Conservation (phyloP, 2,888 invertebrate genomes). For the Muschampia staudingeri region DNA sequence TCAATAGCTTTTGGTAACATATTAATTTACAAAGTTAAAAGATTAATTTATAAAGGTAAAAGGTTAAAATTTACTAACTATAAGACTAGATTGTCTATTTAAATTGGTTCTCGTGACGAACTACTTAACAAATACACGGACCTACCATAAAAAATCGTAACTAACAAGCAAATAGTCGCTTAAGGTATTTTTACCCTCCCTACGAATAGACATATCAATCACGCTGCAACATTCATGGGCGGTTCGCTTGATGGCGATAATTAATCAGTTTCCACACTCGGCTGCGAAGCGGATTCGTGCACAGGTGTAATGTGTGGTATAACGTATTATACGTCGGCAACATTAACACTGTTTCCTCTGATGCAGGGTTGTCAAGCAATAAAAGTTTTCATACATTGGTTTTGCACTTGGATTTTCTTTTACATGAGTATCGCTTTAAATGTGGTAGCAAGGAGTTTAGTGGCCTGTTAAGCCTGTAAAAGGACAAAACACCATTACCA, state of each 20-base stretch:
- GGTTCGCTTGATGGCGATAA: slow-evolving; percentile 47
- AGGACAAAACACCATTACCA: too few relatives aligned
- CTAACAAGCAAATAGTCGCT: not conserved
- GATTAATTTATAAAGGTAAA: not conserved
- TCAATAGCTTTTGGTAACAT: too few relatives aligned
- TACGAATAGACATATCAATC: slow-evolving; percentile 46
- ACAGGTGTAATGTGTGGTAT: slow-evolving; percentile 77
- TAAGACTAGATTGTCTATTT: not conserved
- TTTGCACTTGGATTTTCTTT: too few relatives aligned
- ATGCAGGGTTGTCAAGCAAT: slow-evolving; percentile 59
- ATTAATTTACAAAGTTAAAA: too few relatives aligned
- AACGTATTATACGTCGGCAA: slow-evolving; percentile 78
- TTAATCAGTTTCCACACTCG: slow-evolving; percentile 53
- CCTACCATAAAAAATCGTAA: not conserved
- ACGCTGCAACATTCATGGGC: slow-evolving; percentile 63
- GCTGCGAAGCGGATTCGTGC: slow-evolving; percentile 47
- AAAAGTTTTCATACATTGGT: not conserved
- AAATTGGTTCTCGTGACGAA: not conserved
- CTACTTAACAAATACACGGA: not conserved
- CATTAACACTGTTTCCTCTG: slow-evolving; percentile 77
- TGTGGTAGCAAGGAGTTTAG: too few relatives aligned
- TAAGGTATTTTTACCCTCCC: not conserved
- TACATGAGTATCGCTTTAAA: too few relatives aligned
- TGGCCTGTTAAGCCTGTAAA: too few relatives aligned
- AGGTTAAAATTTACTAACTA: not conserved